These are phyloP conservation scores for Rhipidura dahli DNA, from an alignment of 2,113 vertebrate genomes.

Conservation along the genomic window DNA sequence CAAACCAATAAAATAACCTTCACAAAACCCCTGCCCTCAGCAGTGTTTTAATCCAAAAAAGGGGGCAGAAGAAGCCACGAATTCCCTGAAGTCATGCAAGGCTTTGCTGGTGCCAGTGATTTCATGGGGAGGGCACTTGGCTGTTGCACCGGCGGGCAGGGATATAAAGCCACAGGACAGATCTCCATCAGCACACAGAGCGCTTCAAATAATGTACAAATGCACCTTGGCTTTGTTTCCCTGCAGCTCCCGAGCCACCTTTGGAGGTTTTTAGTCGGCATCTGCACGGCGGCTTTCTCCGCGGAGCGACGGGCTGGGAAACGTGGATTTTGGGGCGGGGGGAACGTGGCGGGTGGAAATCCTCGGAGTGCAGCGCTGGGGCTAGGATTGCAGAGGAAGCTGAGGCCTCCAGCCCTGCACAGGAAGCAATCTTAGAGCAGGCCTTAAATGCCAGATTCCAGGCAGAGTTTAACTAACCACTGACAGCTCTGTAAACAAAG, in stretches of 20 bases:
- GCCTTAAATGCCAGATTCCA: constrained; percentile 83
- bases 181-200: background rate
- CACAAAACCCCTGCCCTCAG: background rate
- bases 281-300: background rate
- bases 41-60: background rate
- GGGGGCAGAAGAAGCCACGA: background rate
- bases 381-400: constrained; percentile 79
- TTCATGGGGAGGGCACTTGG: background rate
- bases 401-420: constrained; percentile 75
- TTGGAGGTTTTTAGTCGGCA: background rate
- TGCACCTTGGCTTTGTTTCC: background rate
- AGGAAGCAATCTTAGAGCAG: constrained; percentile 81
- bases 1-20: constrained; percentile 14
- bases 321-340: background rate
- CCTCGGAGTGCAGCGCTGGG: constrained; percentile 36
- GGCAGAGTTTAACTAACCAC: constrained; percentile 84
- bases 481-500: constrained; percentile 85
- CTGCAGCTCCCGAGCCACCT: background rate
- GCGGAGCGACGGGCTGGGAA: constrained; percentile 30
- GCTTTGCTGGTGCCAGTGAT: background rate
- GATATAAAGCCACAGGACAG: background rate
- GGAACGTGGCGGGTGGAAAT: background rate
- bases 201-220: background rate
- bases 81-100: background rate
- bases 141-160: accelerated